These are phyloP conservation scores for Limnephilus marmoratus DNA, from an alignment of 2,888 invertebrate genomes.

Conservation along the genomic window DNA sequence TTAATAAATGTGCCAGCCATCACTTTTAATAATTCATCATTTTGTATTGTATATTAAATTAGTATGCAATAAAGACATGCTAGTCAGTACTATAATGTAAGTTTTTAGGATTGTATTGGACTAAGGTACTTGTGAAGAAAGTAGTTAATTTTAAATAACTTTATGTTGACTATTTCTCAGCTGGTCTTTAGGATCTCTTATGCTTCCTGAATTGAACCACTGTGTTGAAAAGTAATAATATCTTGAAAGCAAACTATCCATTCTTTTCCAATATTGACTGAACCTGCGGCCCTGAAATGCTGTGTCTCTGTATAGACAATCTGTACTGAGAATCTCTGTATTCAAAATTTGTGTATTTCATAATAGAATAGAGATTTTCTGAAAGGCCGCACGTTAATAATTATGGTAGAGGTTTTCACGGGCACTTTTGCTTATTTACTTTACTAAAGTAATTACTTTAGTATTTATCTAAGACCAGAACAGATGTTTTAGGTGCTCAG, in stretches of 20 bases:
- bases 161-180: background rate
- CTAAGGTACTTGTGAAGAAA: background rate
- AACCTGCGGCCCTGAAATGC: background rate
- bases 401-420: background rate
- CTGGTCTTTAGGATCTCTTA: background rate
- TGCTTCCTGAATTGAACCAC: background rate
- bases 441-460: background rate
- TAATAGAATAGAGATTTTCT: background rate
- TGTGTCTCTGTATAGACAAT: background rate
- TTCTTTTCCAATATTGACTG: background rate
- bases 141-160: background rate
- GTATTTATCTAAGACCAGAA: background rate
- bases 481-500: background rate
- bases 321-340: background rate
- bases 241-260: background rate
- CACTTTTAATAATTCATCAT: background rate
- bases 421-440: background rate
- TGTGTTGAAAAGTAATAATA: background rate
- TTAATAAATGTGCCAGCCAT: background rate
- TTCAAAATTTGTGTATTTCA: too few species aligned
- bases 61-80: slow-evolving; percentile 2
- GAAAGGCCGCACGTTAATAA: background rate
- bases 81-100: background rate
- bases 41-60: background rate
- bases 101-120: background rate